Evolutionary conservation across 2,797 vertebrate species (phyloP), one percentile per base, ranked within the genome.

Genomic region (Typhlichthys eigenmanni): DNA sequence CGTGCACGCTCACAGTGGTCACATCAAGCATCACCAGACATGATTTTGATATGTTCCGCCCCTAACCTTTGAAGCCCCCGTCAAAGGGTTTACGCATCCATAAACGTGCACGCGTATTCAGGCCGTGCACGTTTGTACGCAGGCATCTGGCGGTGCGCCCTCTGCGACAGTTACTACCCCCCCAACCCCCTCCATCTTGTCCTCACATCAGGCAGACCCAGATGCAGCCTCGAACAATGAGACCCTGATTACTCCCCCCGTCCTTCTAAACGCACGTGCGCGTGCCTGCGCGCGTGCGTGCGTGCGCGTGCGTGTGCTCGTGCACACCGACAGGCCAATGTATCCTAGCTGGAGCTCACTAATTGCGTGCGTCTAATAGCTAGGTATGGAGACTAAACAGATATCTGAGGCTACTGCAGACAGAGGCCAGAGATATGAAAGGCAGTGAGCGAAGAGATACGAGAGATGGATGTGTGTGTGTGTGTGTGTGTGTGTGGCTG

Each of bases 341-440:
- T 75, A 79, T 86, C 71, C 78, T 64, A 8, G 67, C 68, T 63
- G 3, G 10, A 66, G 59, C 66, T 58, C 5, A 71, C 76, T 85
- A 89, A 86, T 88, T 87, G 79, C 82, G 73, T 73, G 70, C 67
- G 71, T 76, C 75, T 84, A 85, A 84, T 85, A 87, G 88, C 77
- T 79, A 80, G 79, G 67, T 75, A 66, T 50, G 63, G 75, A 83
- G 79, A 83, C 78, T 84, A 83, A 85, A 75, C 85, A 85, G 84
- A 82, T 75, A 78, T 75, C 79, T 87, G 77, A 86, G 80, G 68
- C 69, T 75, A 88, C 76, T 81, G 85, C 82, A 84, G 54, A 83
- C 82, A 84, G 54, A 83, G 81, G 74, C 62, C n/a, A 19, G 55
- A 61, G 72, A 81, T 84, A 76, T 82, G 76, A 85, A 82, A 77